Conservation (phyloP, 1,140 invertebrate species). For the Aphidius gifuensis region DNA sequence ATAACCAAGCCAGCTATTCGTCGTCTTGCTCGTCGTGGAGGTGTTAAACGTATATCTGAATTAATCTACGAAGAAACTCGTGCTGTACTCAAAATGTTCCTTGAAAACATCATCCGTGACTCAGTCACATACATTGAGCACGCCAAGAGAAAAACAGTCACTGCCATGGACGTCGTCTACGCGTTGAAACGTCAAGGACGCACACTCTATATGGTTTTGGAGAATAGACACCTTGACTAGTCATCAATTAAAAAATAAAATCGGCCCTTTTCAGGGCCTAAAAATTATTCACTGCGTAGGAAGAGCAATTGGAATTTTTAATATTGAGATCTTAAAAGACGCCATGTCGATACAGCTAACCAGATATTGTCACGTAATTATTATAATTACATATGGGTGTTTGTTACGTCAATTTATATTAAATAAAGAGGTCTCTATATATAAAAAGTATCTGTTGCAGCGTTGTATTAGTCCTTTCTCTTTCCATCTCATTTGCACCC, state of each 20-base stretch:
- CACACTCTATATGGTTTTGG: slow-evolving; percentile 7
- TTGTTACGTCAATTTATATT: too few relatives aligned
- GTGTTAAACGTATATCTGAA: slow-evolving; percentile 3
- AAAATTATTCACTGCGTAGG: neutral
- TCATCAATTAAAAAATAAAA: neutral
- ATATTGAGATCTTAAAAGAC: too few relatives aligned
- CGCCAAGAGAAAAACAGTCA: slow-evolving; percentile 4
- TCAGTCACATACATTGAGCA: slow-evolving; percentile 1
- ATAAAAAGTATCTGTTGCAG: too few relatives aligned
- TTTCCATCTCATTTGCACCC: too few relatives aligned
- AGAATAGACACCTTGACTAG: neutral
- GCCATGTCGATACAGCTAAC: too few relatives aligned
- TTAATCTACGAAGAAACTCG: slow-evolving; percentile 7
- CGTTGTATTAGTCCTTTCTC: too few relatives aligned
- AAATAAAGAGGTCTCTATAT: too few relatives aligned
- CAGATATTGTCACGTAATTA: too few relatives aligned
- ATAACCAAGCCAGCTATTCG: slow-evolving; percentile 7
- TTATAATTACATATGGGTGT: too few relatives aligned
- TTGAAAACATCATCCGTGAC: slow-evolving; percentile 6
- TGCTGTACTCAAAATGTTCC: slow-evolving; percentile 6
- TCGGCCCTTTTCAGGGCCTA: slow-evolving; percentile 11
- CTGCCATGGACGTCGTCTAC: slow-evolving; percentile 7
- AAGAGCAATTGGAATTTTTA: too few relatives aligned
- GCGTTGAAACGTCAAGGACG: slow-evolving; percentile 8
- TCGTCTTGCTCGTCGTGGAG: slow-evolving; percentile 10